Base-by-base conservation (phyloP, 2,888 invertebrate species). In the Aleiodes testaceus region DNA sequence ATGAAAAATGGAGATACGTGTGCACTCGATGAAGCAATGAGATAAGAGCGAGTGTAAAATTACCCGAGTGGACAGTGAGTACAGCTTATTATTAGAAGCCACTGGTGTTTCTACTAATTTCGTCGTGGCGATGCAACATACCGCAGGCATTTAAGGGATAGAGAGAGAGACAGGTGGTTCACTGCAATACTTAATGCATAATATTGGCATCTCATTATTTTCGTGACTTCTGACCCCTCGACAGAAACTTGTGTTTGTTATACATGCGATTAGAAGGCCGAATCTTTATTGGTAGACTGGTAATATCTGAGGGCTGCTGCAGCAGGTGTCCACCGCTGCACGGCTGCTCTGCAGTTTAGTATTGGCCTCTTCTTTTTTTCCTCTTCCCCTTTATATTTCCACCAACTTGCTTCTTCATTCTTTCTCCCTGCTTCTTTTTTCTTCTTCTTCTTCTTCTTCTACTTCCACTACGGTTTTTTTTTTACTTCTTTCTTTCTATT, bases 221-320 rank as follows among this genome's bases (percentile, higher is more conserved):
- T 59, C 66, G 63, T 63, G 71, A 71, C 66, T 67, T 64, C 52
- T 67, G 63, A 66, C 63, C 71, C 70, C 20, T 61, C 36, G n/a
- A n/a, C n/a, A n/a, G n/a, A n/a, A n/a, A n/a, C n/a, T 63, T 66
- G 61, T 50, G 50, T 16, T 71, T 50, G 44, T 42, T 63, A 66
- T 67, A 44, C 71, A 71, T 63, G 52, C 66, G 44, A 71, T 36
- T 66, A 42, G 66, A 61, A 49, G 65, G 20, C 52, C 55, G 55
- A 16, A 3, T 49, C 16, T 16, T 65, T 65, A 49, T 50, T 53
- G 22, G 50, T 22, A 50, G 50, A n/a, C 36, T 18, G 42, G 59
- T 66, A 71, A 71, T 67, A 63, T 63, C 66, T 49, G 44, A 66
- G 45, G 67, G 66, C 63, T 71, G 59, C 36, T 52, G 66, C 61